These are phyloP conservation scores for Lasioglossum calceatum DNA, from an alignment of 2,888 invertebrate genomes.

Conservation along the genomic window DNA sequence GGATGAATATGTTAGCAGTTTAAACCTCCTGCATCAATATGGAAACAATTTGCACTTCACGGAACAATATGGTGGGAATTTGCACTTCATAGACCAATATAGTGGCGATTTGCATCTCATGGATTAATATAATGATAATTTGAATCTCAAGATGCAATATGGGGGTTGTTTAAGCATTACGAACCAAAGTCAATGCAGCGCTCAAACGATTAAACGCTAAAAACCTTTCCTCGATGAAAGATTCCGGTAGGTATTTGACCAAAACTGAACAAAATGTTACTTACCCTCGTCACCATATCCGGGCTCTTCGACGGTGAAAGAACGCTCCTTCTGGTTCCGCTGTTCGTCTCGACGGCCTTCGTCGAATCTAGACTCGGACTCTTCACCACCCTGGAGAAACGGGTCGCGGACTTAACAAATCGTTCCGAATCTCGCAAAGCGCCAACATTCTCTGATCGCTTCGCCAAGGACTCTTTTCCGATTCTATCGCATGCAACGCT, in stretches of 20 bases:
- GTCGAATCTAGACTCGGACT: constrained; percentile 75
- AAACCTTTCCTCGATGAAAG: too few relatives aligned
- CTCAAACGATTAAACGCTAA: too few relatives aligned
- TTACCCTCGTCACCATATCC: constrained; percentile 69
- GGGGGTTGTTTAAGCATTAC: not conserved
- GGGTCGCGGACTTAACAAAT: constrained; percentile 50
- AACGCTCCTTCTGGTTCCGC: constrained; percentile 65
- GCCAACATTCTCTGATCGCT: constrained; percentile 22
- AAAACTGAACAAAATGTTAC: constrained; percentile 9
- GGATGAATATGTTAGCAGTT: not conserved
- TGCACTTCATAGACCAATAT: not conserved
- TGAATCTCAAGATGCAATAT: not conserved
- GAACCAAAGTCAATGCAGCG: not conserved
- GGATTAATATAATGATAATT: not conserved
- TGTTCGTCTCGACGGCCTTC: constrained; percentile 61
- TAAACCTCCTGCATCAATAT: not conserved
- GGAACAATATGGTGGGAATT: not conserved
- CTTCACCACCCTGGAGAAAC: constrained; percentile 72
- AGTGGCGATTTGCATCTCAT: not conserved
- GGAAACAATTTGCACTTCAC: not conserved
- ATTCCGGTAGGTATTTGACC: not conserved
- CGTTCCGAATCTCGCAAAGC: constrained; percentile 21
- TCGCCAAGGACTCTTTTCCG: constrained; percentile 15
- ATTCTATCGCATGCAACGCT: constrained; percentile 22
- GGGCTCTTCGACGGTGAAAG: constrained; percentile 72